These are phyloP conservation scores for Onychostruthus taczanowskii DNA, from an alignment of 2,113 vertebrate genomes.

Conservation along the genomic window DNA sequence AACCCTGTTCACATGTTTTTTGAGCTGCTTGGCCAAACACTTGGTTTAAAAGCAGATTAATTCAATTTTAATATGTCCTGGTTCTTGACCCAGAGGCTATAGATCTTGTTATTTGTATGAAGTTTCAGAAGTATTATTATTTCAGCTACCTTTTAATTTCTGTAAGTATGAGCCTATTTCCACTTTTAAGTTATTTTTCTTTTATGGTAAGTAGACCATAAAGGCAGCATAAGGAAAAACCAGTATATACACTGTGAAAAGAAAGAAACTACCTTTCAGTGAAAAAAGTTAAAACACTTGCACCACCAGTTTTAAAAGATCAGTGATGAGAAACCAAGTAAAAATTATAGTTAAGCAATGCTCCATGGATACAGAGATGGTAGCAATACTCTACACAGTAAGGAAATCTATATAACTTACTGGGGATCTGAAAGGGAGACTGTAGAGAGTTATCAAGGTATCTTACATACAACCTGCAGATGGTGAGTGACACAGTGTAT, in stretches of 20 bases:
- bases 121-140: neutral
- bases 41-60: neutral
- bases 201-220: neutral
- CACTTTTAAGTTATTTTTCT: neutral
- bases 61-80: neutral
- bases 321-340: neutral
- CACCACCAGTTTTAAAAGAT: neutral
- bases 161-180: neutral
- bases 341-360: neutral
- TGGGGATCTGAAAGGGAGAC: neutral
- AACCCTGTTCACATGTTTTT: neutral
- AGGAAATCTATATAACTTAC: neutral
- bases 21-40: neutral
- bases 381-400: neutral
- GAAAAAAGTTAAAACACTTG: neutral
- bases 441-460: neutral
- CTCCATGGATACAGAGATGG: neutral
- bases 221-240: neutral
- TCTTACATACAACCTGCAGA: neutral
- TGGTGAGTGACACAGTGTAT: neutral
- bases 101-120: neutral
- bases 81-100: neutral
- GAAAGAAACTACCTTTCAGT: neutral
- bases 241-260: neutral
- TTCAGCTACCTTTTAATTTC: neutral